Conservation (phyloP, 2,797 vertebrate genomes). For the Parambassis ranga region DNA sequence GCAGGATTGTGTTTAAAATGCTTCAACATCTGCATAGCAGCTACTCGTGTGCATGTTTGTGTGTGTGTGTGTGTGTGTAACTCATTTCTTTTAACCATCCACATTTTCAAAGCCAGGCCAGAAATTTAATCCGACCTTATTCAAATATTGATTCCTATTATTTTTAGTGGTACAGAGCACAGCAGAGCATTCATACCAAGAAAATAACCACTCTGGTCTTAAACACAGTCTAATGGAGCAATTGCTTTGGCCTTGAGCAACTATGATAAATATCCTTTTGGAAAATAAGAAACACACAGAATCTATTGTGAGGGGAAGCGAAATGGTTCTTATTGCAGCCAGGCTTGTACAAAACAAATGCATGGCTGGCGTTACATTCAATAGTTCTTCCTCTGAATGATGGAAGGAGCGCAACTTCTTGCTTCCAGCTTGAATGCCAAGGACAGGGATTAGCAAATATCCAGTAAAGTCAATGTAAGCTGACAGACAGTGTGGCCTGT, state of each 20-base stretch:
- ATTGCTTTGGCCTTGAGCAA: conserved; percentile 41
- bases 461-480: background rate
- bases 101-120: background rate
- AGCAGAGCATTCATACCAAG: conserved; percentile 1
- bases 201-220: conserved; percentile 14
- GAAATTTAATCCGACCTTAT: conserved; percentile 4
- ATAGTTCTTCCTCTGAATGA: conserved; percentile 6
- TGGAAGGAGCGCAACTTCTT: background rate
- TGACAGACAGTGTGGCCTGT: background rate
- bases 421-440: conserved; percentile 12
- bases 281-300: conserved; percentile 59
- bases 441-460: background rate
- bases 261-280: conserved; percentile 49
- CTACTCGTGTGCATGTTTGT: too few species aligned
- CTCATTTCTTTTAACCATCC: conserved; percentile 12
- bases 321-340: conserved; percentile 32
- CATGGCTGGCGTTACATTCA: background rate
- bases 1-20: too few species aligned
- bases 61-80: too few species aligned
- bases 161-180: conserved; percentile 19
- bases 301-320: conserved; percentile 36
- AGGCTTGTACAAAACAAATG: conserved; percentile 18
- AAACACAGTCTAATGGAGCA: conserved; percentile 31
- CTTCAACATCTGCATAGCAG: too few species aligned
- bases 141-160: conserved; percentile 35